Base-by-base conservation (phyloP, 35 echinoderm and acorn worm genomes). In the Lytechinus pictus region DNA sequence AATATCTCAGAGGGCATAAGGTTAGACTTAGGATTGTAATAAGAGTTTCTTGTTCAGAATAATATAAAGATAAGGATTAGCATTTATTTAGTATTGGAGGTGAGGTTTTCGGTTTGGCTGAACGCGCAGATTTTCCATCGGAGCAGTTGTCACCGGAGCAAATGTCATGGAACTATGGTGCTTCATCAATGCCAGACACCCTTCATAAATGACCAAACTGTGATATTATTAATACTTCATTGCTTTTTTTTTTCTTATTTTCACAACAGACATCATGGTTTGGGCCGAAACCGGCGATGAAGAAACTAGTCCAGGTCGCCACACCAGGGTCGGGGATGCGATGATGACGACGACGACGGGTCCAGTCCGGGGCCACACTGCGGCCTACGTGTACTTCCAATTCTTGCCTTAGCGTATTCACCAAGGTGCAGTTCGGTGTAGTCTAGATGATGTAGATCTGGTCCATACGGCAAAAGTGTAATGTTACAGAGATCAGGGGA, bases 221-320 rank as follows among this genome's bases (percentile, higher is more conserved):
- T 44, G 33, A 44, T 44, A 44, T 44, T 44, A 21, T 28, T 44
- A 90, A 14, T 21, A 52, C 4, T 90, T 28, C 9, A 4, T 9
- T 52, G 8, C 5, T 90, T 90, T 9, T 27, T 90, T 21, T 29
- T 27, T 29, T 44, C 12, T 90, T 33, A 90, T 52, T 29, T 90
- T 90, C 4, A 12, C 29, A 44, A 90, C 92, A 93, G 92, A 93
- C 53, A 6, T 93, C 92, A 57, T 93, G 92, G 92, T 93, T 93
- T 27, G 92, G 92, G 27, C n/a, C 2, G 2, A 93, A 57, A 57
- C 92, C 92, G n/a, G 92, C 92, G 54, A 27, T 55, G 53, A 93
- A 93, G 92, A 93, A 93, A 44, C 27, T 93, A 9, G 54, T 93
- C 92, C 92, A 93, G 27, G 53, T 93, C 92, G 52, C 14, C 9